phyloP scores from a whole-genome alignment of 2,113 vertebrate species.

The Capra hircus region DNA sequence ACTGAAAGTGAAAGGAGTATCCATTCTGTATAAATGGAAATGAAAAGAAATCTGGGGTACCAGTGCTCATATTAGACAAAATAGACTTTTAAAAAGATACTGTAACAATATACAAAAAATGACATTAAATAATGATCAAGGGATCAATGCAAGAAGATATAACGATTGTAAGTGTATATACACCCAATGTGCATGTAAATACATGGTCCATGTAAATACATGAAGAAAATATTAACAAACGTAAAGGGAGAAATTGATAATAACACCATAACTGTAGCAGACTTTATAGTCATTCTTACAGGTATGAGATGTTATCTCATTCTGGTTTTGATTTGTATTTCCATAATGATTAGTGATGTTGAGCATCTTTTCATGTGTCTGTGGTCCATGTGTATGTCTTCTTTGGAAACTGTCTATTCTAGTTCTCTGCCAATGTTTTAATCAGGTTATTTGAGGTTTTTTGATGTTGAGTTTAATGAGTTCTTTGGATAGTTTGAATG shows the following conservation, averaged over 20 bases:
- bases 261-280: not conserved
- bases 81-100: not conserved
- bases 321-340: not conserved
- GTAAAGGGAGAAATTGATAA: not conserved
- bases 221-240: not conserved
- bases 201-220: not conserved
- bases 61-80: not conserved
- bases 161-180: not conserved
- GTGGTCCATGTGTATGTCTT: not conserved
- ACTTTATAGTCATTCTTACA: not conserved
- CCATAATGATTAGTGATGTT: not conserved
- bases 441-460: not conserved
- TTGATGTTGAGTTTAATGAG: not conserved
- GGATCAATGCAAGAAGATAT: not conserved
- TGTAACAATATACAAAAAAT: not conserved
- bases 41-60: not conserved
- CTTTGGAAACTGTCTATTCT: not conserved
- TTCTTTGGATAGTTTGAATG: not conserved
- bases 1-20: not conserved
- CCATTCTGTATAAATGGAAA: not conserved
- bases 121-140: not conserved
- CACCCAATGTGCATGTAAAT: not conserved
- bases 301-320: not conserved
- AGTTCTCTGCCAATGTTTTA: not conserved
- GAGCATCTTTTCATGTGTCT: not conserved